Percentiles rank a stretch among this genome's conserved stretches.
Evolutionary conservation across 2,888 invertebrate genomes (phyloP).

Genomic region (Cosmopolites sordidus): DNA sequence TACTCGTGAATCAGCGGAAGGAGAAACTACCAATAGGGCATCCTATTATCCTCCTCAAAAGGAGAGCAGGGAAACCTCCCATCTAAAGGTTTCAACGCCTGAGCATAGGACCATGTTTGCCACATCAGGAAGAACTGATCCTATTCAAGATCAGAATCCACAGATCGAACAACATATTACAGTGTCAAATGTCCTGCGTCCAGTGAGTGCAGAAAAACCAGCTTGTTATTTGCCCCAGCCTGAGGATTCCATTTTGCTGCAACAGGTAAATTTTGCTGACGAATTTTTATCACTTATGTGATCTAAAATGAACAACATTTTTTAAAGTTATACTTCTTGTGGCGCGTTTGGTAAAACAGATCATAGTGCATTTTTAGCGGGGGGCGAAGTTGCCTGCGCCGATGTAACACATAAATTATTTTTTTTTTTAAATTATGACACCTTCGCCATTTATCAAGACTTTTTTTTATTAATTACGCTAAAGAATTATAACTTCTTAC

Average conservation of each 20-base stretch:
- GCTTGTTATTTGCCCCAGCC: constrained; percentile 56
- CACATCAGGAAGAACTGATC: constrained; percentile 27
- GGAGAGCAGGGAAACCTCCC: not conserved
- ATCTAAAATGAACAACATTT: no score
- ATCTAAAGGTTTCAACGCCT: no score
- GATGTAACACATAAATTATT: no score
- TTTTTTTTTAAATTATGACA: no score
- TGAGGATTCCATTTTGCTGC: constrained; percentile 43
- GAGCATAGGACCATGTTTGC: constrained; percentile 24
- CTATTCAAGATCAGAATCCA: constrained; percentile 6
- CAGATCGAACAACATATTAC: constrained; percentile 17
- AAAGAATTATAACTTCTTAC: no score
- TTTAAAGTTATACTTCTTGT: no score
- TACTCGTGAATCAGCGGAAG: not conserved
- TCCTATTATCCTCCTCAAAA: constrained; percentile 9
- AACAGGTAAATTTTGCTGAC: constrained; percentile 35
- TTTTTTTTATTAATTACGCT: no score
- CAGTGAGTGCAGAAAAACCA: constrained; percentile 15
- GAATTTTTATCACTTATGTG: no score
- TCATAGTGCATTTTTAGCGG: no score
- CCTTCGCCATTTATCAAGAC: no score
- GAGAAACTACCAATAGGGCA: constrained; percentile 8
- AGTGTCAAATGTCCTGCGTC: constrained; percentile 24
- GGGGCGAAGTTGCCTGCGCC: no score
- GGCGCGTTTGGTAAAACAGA: no score